Evolutionary conservation across 2,888 invertebrate species (phyloP), one percentile per base, ranked within the genome.

Genomic region (Drosophila conformis): DNA sequence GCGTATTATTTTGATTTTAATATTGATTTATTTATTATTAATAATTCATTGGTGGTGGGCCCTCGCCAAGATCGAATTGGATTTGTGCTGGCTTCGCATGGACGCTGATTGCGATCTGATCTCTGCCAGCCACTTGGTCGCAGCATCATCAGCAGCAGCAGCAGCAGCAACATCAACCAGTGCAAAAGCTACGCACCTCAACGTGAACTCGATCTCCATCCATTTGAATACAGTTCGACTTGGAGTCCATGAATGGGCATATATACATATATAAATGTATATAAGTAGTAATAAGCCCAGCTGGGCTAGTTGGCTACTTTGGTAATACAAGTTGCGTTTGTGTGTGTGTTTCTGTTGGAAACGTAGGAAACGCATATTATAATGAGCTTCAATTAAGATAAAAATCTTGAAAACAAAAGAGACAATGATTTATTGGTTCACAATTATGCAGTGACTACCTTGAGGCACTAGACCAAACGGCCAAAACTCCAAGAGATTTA

Each of bases 21-120:
- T 92, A 92, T 88, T 91, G 91, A 92, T 92, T 92, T 92, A 92
- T 92, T 91, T 92, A 90, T 92, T 91, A 90, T 92, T 91, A 91
- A 92, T 91, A 92, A 92, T 90, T 91, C 92, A 92, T 92, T 91
- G 86, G 86, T 86, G 88, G 91, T 88, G 87, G 90, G 74, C 88
- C 79, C 85, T 73, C 62, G 64, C 71, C 68, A 54, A 72, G 70
- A 73, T 74, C 70, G 69, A 52, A 81, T 81, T 76, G 73, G 80
- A 64, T 67, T 59, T 64, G 62, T 56, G 57, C 52, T 48, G 56
- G 58, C 51, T 42, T 42, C 60, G 52, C 52, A 27, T 49, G 15
- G 25, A 21, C 56, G 59, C 69, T 83, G 83, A 83, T 87, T 87
- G 87, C 80, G 81, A 86, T 88, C 89, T 65, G 84, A 89, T 87